Percentiles rank a stretch among this genome's conserved stretches.
Evolutionary conservation across 1,140 invertebrate genomes (phyloP).

Genomic region (Aethina tumida): DNA sequence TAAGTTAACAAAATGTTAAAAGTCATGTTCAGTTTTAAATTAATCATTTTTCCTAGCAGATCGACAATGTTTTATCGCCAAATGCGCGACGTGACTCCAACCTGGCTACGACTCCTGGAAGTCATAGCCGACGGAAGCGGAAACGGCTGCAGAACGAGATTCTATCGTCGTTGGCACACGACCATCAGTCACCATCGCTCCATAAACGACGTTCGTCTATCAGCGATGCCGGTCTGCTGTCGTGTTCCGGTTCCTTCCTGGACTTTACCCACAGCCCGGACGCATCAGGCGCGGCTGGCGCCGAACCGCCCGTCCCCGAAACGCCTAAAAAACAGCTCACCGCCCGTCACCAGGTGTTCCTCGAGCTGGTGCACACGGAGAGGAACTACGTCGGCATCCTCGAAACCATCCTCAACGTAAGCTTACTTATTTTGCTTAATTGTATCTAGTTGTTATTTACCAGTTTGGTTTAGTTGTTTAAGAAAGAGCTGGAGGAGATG

Average conservation of each 20-base stretch:
- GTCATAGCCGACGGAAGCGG: slow-evolving; percentile 65
- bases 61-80: slow-evolving; percentile 46
- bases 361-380: slow-evolving; percentile 92
- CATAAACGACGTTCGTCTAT: slow-evolving; percentile 68
- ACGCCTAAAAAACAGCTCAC: slow-evolving; percentile 57
- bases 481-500: slow-evolving; percentile 81
- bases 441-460: not conserved
- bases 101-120: slow-evolving; percentile 38
- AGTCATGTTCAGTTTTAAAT: too few species aligned
- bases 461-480: slow-evolving; percentile 67
- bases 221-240: slow-evolving; percentile 71
- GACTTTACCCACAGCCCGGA: slow-evolving; percentile 74
- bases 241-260: slow-evolving; percentile 75
- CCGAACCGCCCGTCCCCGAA: slow-evolving; percentile 44
- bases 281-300: slow-evolving; percentile 39
- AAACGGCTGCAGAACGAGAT: slow-evolving; percentile 55
- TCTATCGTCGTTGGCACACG: slow-evolving; percentile 27
- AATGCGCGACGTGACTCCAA: slow-evolving; percentile 50
- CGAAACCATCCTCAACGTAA: slow-evolving; percentile 81
- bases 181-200: slow-evolving; percentile 44
- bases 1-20: too few species aligned
- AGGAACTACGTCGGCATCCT: slow-evolving; percentile 94
- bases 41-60: slow-evolving; percentile 42
- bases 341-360: slow-evolving; percentile 76
- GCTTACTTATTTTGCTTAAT: slow-evolving; percentile 14